Evolutionary conservation across 2,113 vertebrate genomes (phyloP), one percentile per base, ranked within the genome.

Genomic region (Etheostoma spectabile): DNA sequence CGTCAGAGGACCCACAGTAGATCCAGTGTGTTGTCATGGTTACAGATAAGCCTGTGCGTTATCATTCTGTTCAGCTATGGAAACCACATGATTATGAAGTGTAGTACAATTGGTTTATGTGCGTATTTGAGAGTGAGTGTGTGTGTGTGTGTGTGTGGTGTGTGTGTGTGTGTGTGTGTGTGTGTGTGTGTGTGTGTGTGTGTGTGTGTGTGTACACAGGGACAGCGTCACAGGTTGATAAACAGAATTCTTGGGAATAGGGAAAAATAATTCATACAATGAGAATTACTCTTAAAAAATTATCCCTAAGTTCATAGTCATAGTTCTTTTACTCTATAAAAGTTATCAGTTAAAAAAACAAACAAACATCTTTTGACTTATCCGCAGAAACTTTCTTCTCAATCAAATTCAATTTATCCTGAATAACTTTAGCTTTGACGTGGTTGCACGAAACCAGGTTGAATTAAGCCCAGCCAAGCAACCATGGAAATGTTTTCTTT

Each of bases 11-110:
- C 61, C 79, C 57, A 22, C 49, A 2, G 62, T 74, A 79, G 65
- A 80, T 89, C 79, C 57, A 75, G 78, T 11, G 35, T 33, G 82
- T 88, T 83, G 84, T 77, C 91, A 90, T 83, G 87, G 88, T 84
- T 78, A 85, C 86, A 51, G 89, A 92, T 91, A 89, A 88, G 89
- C 65, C 27, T 64, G 68, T 70, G 71, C n/a, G 82, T 88, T 87
- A 89, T 91, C 85, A 42, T 72, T 64, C 55, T 60, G 81, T 18
- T 82, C 63, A 42, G 74, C 74, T 33, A 77, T 82, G 83, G 66
- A 86, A 82, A 91, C 77, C 88, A 88, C 87, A 86, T 72, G 71
- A 83, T 75, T 74, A 24, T 61, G 70, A 73, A 65, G 77, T 49
- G 77, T 79, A 64, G 60, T 51, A 55, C 76, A 73, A 57, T 70